Evolutionary conservation across 2,113 vertebrate genomes (phyloP), one percentile per base, ranked within the genome.

Genomic region (Coracopsis vasa): DNA sequence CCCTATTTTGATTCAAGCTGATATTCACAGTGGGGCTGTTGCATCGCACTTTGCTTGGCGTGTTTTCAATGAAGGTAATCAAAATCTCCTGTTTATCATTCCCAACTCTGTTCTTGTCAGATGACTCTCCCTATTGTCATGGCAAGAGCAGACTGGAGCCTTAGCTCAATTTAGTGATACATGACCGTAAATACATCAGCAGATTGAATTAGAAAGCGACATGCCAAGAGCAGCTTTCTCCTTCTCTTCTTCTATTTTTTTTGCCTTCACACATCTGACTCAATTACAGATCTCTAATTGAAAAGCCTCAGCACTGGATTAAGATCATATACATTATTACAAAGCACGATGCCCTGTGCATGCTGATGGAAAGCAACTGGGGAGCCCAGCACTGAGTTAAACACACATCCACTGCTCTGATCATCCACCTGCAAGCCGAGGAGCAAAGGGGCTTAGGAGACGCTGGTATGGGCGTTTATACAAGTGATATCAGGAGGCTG

Each of bases 111-210:
- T 96, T 96, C 94, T 90, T 93, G 90, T 93, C 90, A 29, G 92
- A 50, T 93, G 90, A 90, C 75, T 95, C 60, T 96, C 65, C 81
- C 90, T 88, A 94, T 96, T 95, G 90, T 96, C 91, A 94, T 80
- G 91, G 96, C 79, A 77, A 95, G 92, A 93, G 93, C 85, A 23
- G 92, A 25, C 92, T 41, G 74, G 64, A 88, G 74, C 20, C 86
- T 70, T 74, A 23, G 80, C 92, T 69, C 70, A 86, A 48, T 97
- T 95, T 80, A 94, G 90, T 60, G 47, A 74, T 88, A 65, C 95
- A 80, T 90, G 92, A 79, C 88, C 97, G 72, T 79, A 95, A 97
- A 97, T 90, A 88, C 94, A 93, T 86, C 93, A 88, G 92, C 88
- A 84, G 92, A 80, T 88, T 83, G 90, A 90, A 70, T 86, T 91